phyloP scores from a whole-genome alignment of 2,113 vertebrate species.

The Sialia sialis region DNA sequence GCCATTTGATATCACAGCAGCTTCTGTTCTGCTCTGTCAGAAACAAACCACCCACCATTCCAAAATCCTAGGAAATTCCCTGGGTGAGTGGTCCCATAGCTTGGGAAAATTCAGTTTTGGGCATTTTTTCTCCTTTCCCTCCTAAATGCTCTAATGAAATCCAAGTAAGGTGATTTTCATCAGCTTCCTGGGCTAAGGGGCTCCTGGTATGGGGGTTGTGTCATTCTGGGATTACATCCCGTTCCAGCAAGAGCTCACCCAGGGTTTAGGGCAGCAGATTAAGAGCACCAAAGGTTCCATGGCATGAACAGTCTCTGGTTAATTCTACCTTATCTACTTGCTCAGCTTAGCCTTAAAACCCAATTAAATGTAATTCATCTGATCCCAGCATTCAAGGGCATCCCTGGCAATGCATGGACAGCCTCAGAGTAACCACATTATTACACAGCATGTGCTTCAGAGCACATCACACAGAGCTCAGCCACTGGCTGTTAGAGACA shows the following conservation, averaged over 20 bases:
- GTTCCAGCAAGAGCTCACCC: constrained; percentile 10
- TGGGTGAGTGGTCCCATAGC: background rate
- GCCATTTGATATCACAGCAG: background rate
- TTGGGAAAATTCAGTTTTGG: background rate
- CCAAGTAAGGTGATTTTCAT: background rate
- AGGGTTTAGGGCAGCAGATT: constrained; percentile 60
- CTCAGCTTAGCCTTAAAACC: constrained; percentile 79
- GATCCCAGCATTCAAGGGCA: constrained; percentile 72
- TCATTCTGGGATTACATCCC: constrained; percentile 6
- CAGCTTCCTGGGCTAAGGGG: constrained; percentile 40
- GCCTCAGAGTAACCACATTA: constrained; percentile 58
- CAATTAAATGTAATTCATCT: constrained; percentile 86
- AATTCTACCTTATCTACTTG: constrained; percentile 80
- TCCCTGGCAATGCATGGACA: constrained; percentile 62
- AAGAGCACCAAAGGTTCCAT: constrained; percentile 73
- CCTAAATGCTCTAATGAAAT: background rate
- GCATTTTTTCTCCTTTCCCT: background rate
- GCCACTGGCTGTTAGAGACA: constrained; percentile 13
- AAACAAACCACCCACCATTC: background rate
- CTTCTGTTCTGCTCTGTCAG: background rate
- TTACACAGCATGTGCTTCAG: constrained; percentile 42
- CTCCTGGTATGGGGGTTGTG: constrained; percentile 7
- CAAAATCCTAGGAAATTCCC: background rate
- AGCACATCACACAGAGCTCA: constrained; percentile 18
- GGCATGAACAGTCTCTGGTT: constrained; percentile 76